Evolutionary conservation across 2,888 invertebrate genomes (phyloP).

Genomic region (Crossocerus cetratus): DNA sequence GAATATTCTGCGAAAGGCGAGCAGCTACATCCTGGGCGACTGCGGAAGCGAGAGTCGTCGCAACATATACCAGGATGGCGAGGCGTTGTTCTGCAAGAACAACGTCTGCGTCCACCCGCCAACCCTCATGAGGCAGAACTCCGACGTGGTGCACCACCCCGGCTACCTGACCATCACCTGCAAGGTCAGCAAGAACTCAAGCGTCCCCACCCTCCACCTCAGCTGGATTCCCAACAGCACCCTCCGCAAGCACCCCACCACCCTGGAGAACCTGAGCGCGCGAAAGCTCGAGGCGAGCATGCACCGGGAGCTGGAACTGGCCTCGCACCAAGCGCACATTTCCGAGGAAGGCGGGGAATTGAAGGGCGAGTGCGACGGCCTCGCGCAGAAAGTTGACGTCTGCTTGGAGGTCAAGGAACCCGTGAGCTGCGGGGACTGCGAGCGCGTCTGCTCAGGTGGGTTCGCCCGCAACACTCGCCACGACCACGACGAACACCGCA

Average conservation of each 20-base stretch:
- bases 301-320: slow-evolving; percentile 35
- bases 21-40: slow-evolving; percentile 87
- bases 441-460: slow-evolving; percentile 71
- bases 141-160: slow-evolving; percentile 93
- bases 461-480: slow-evolving; percentile 9
- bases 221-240: slow-evolving; percentile 98
- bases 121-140: slow-evolving; percentile 87
- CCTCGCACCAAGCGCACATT: slow-evolving; percentile 31
- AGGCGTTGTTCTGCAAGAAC: slow-evolving; percentile 94
- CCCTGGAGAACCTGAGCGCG: slow-evolving; percentile 80
- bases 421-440: slow-evolving; percentile 72
- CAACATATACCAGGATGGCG: slow-evolving; percentile 86
- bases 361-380: slow-evolving; percentile 60
- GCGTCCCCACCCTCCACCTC: slow-evolving; percentile 89
- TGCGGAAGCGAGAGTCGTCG: slow-evolving; percentile 80
- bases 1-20: slow-evolving; percentile 87
- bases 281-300: slow-evolving; percentile 67
- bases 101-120: slow-evolving; percentile 98
- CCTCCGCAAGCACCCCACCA: slow-evolving; percentile 89
- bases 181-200: slow-evolving; percentile 87
- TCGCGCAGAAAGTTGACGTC: slow-evolving; percentile 71
- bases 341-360: slow-evolving; percentile 32
- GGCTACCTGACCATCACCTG: slow-evolving; percentile 94
- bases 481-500: slow-evolving; percentile 13
- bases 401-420: slow-evolving; percentile 74